Evolutionary conservation across 64 coral and sea anemone genomes (phyloP).

Genomic region (Orbicella faveolata): DNA sequence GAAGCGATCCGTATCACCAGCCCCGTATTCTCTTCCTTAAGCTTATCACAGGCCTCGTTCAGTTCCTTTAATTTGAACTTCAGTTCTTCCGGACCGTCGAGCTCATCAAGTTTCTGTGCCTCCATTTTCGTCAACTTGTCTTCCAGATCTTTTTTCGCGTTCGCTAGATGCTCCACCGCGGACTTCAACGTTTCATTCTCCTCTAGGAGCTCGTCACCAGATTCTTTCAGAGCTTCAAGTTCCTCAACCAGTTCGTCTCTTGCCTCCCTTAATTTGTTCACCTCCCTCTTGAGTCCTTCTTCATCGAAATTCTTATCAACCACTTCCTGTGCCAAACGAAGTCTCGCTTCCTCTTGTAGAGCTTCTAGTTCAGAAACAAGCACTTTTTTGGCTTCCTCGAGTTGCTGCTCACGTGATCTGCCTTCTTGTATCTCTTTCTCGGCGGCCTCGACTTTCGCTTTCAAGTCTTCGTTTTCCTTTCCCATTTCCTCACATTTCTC

Average conservation of each 20-base stretch:
- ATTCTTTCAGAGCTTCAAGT: slow-evolving; percentile 31
- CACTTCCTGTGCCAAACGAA: slow-evolving; percentile 46
- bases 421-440: slow-evolving; percentile 35
- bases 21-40: slow-evolving; percentile 57
- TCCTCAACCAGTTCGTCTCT: slow-evolving; percentile 50
- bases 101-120: slow-evolving; percentile 41
- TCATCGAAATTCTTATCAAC: slow-evolving; percentile 49
- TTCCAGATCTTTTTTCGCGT: slow-evolving; percentile 57
- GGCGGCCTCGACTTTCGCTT: slow-evolving; percentile 4
- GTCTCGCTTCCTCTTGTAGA: slow-evolving; percentile 20
- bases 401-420: slow-evolving; percentile 4
- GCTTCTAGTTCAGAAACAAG: slow-evolving; percentile 30
- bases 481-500: slow-evolving; percentile 41
- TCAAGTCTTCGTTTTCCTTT: slow-evolving; percentile 66
- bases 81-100: slow-evolving; percentile 50
- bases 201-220: slow-evolving; percentile 17
- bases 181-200: slow-evolving; percentile 64
- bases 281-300: slow-evolving; percentile 19
- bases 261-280: slow-evolving; percentile 18
- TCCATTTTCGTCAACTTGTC: slow-evolving; percentile 36
- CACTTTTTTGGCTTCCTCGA: not conserved
- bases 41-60: slow-evolving; percentile 16
- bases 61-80: slow-evolving; percentile 63
- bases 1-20: slow-evolving; percentile 43
- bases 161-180: slow-evolving; percentile 31